These are phyloP conservation scores for Drosophila gaucha DNA, from an alignment of 2,888 invertebrate genomes.

Conservation along the genomic window DNA sequence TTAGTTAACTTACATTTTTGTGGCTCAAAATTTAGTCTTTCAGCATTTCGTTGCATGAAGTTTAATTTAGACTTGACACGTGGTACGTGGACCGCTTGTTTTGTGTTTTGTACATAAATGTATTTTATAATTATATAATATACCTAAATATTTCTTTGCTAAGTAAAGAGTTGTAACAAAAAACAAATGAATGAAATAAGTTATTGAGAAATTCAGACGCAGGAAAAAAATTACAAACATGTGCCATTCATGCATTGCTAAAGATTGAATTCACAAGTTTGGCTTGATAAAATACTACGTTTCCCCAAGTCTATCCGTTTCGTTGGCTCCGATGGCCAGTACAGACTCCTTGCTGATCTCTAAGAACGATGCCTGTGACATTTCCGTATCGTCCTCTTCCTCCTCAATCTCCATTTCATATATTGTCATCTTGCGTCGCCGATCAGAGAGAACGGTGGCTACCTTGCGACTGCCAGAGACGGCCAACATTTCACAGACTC, in stretches of 20 bases:
- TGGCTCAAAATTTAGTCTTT: constrained; percentile 31
- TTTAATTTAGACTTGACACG: constrained; percentile 9
- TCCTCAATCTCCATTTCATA: constrained; percentile 97
- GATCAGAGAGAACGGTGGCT: constrained; percentile 93
- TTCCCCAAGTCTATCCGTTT: constrained; percentile 31
- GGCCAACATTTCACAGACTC: constrained; percentile 89
- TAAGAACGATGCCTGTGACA: constrained; percentile 82
- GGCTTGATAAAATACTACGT: constrained; percentile 5
- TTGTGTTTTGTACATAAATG: constrained; percentile 62
- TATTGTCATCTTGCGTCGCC: constrained; percentile 91
- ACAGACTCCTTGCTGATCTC: constrained; percentile 84
- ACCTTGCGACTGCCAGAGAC: constrained; percentile 93
- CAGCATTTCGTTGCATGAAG: constrained; percentile 19
- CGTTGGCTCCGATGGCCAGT: constrained; percentile 34
- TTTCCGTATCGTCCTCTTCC: constrained; percentile 92
- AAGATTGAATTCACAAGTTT: neutral
- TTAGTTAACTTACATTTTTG: constrained; percentile 19
- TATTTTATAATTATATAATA: constrained; percentile 49
- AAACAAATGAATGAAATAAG: neutral
- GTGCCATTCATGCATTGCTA: too few species aligned
- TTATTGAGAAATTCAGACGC: neutral
- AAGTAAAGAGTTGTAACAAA: constrained; percentile 41
- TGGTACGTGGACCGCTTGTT: constrained; percentile 31
- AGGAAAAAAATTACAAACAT: neutral
- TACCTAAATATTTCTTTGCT: constrained; percentile 44